Evolutionary conservation across 1,140 invertebrate species (phyloP), one percentile per base, ranked within the genome.

Genomic region (Bombus confusus): DNA sequence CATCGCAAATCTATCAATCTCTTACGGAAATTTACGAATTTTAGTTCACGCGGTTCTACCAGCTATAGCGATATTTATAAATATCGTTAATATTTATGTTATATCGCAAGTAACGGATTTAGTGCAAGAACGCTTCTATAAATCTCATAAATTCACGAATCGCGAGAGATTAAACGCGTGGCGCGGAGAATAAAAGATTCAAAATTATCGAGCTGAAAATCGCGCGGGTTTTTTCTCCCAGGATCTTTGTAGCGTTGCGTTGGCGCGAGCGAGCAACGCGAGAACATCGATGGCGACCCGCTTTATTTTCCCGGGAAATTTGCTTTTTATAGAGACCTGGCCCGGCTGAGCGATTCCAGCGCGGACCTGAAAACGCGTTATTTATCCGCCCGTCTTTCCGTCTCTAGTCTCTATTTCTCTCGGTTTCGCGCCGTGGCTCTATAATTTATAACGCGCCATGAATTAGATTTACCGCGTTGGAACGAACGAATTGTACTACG

Each of bases 401-500:
- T 15, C 39, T 28, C 59, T 47, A 25, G 41, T 47, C 37, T 59
- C 80, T 81, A 71, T 81, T 72, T 73, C 69, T 28, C 6, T 52
- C 47, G 47, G 47, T 52, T 52, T 52, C 47, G 47, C 52, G 25
- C 28, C 34, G 28, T 5, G 15, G 12, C 39, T 28, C 25, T 28
- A 22, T 52, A 47, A 73, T 80, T 85, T 85, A 79, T 73, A 84
- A 59, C 66, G 18, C 62, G 71, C 43, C 59, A 37, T 39, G 72
- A 37, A 75, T 82, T 73, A 74, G 28, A 69, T 80, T 71, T 57
- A 25, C 57, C 39, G n/a, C 57, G 69, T 62, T 22, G 52, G 39
- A 81, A 62, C 80, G 57, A 31, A 13, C 3, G 8, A 12, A 52
- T 52, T 52, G 47, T 52, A 52, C 5, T 52, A 52, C 47, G 18